Percentiles rank a stretch among this genome's conserved stretches.
phyloP scores from a whole-genome alignment of 2,797 vertebrate species.

The Otolemur crassicaudatus region DNA sequence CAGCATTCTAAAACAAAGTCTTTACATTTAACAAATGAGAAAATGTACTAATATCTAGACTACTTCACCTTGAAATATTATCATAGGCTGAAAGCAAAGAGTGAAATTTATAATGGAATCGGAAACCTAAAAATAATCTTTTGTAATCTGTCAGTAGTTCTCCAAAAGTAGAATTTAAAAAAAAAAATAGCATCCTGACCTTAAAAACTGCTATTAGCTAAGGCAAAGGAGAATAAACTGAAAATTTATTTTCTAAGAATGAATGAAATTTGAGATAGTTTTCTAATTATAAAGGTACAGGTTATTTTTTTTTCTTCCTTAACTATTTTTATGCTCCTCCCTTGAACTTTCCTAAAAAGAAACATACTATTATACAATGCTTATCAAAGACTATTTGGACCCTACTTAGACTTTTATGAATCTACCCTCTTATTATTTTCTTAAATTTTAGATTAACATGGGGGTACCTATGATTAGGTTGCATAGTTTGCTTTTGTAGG shows the following conservation, averaged over 20 bases:
- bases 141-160: conserved; percentile 33
- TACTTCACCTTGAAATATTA: conserved; percentile 52
- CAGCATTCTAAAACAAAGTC: conserved; percentile 23
- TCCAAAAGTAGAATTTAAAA: conserved; percentile 57
- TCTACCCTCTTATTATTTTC: not conserved
- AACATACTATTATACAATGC: not conserved
- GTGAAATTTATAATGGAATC: conserved; percentile 47
- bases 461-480: no score
- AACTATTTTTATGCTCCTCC: not conserved
- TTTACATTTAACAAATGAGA: conserved; percentile 57
- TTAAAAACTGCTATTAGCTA: not conserved
- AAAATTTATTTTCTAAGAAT: conserved; percentile 1
- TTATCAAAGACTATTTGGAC: not conserved
- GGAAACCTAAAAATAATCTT: conserved; percentile 50
- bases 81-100: not conserved
- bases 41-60: not conserved
- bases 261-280: conserved; percentile 56
- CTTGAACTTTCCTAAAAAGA: conserved; percentile 23
- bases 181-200: not conserved
- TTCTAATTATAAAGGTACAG: conserved; percentile 25
- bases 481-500: no score
- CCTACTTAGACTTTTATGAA: not conserved
- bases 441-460: no score
- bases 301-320: conserved; percentile 30
- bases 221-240: not conserved